A percentile compares a stretch with the other conserved stretches of the same genome.
Conservation (phyloP, 2,113 vertebrate genomes). For the Pelodiscus sinensis region DNA sequence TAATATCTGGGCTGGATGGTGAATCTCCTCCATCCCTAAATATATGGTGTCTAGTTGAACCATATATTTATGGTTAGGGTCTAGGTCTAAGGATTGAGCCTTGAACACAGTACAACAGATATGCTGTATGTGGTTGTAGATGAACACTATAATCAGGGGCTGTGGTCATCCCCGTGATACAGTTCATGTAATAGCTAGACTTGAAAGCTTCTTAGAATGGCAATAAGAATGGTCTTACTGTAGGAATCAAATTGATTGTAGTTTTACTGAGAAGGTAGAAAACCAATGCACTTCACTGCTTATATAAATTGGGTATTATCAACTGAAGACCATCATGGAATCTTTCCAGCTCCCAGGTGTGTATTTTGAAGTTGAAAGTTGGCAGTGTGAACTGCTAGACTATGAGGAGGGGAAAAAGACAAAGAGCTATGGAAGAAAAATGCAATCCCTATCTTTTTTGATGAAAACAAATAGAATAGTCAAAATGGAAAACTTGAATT, state of each 20-base stretch:
- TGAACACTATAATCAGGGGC: background rate
- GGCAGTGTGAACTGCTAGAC: background rate
- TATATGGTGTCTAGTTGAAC: rapidly evolving
- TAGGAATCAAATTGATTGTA: slow-evolving; percentile 3
- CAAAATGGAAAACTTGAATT: background rate
- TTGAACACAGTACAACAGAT: background rate
- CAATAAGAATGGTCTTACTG: background rate
- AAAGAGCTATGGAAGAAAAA: background rate
- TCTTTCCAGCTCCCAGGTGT: background rate
- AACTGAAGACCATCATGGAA: background rate
- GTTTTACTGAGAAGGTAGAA: background rate
- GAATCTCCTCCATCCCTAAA: background rate
- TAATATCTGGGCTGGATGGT: background rate
- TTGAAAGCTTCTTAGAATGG: slow-evolving; percentile 16
- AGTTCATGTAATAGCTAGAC: background rate
- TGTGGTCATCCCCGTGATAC: background rate
- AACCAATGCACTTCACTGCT: background rate
- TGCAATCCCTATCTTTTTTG: background rate
- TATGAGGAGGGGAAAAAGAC: background rate
- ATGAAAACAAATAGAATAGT: background rate
- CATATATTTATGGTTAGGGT: too few species aligned
- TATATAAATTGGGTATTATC: background rate
- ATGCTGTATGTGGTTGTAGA: background rate
- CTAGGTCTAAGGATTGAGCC: background rate
- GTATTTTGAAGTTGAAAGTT: background rate